These are phyloP conservation scores for Chrysogorgia sp. DNA, from an alignment of 92 coral and sea anemone species.

Conservation along the genomic window DNA sequence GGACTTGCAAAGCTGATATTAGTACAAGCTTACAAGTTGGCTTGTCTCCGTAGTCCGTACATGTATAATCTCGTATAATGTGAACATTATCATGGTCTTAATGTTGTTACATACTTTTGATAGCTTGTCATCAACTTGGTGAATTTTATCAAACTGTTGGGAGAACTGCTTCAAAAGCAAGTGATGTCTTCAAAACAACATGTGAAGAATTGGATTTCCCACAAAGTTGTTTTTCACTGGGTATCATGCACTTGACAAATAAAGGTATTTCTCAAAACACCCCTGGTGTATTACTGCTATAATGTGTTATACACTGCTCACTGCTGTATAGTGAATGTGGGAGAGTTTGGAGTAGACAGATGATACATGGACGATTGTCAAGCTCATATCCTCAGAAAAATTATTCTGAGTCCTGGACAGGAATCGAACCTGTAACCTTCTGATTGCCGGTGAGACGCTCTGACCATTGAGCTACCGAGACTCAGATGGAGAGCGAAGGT, in stretches of 20 bases:
- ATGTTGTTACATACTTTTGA: neutral
- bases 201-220: conserved; percentile 82
- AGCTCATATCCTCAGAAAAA: too few species aligned
- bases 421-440: too few species aligned
- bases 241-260: conserved; percentile 79
- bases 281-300: neutral
- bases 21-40: too few species aligned
- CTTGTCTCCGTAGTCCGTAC: too few species aligned
- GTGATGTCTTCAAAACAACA: conserved; percentile 71
- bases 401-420: too few species aligned
- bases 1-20: too few species aligned
- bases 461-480: too few species aligned
- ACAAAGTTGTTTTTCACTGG: conserved; percentile 95
- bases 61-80: neutral
- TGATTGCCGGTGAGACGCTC: too few species aligned
- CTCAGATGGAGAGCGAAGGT: too few species aligned
- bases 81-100: neutral
- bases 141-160: conserved; percentile 95
- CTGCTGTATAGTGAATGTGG: neutral
- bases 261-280: conserved; percentile 64
- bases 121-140: conserved; percentile 93
- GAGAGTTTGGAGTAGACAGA: too few species aligned
- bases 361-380: too few species aligned
- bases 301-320: neutral
- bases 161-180: conserved; percentile 73